Base-by-base conservation (phyloP, 2,797 vertebrate genomes). In the Moxostoma hubbsi region DNA sequence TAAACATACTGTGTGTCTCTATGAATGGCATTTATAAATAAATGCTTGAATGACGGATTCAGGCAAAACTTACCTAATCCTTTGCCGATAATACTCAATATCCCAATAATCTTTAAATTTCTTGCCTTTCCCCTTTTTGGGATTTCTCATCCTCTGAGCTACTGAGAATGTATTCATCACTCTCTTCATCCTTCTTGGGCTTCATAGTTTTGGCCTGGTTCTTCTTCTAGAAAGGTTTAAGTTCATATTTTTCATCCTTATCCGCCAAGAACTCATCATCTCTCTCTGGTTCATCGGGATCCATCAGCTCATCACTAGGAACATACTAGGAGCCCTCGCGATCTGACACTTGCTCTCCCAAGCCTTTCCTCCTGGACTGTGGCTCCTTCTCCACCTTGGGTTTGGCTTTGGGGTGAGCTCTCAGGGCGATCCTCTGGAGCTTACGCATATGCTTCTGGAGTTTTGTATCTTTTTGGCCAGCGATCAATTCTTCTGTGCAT, bases 91-190 rank as follows among this genome's bases (percentile, higher is more conserved):
- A 86, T 85, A 95, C 53, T 94, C 91, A 78, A 94, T 90, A 83
- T 98, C 92, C 58, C 98, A 97, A 64, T 99, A 97, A 50, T 99
- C 97, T 91, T 89, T 96, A 86, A 78, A 91, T 80, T 87, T 93
- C 79, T 90, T 94, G 12, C 77, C 79, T 87, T 93, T 96, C 24
- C 73, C 84, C 93, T 77, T 11, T 88, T 2, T 77, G 77, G 6
- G 79, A n/a, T 0, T 86, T 85, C 36, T 89, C 86, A 10, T 94
- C 94, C 9, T 96, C 96, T 47, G 92, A 95, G 81, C 95, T 96
- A 79, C 94, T 96, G 45, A 95, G 94, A 18, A 84, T 85, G 63
- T 94, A 97, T 59, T 96, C 93, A 0, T 93, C 93, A 36, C 87
- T 91, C 18, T 87, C 89, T 18, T 58, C 36, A 36, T 36, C 69